These are phyloP conservation scores for Drosophila azteca DNA, from an alignment of 1,140 invertebrate genomes.

Conservation along the genomic window DNA sequence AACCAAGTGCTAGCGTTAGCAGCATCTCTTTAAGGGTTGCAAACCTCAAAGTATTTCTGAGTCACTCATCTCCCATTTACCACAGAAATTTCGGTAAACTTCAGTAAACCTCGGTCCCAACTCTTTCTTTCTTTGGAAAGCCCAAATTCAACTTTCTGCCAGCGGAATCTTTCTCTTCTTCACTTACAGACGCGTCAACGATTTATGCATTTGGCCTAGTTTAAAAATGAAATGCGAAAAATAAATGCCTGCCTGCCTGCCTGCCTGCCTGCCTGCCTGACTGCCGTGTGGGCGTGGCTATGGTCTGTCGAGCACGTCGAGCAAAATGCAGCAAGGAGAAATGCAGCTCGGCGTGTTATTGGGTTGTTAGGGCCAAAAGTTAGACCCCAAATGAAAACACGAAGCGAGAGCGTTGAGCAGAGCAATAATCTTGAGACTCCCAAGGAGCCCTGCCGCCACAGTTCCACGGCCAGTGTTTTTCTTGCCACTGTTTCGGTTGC, in stretches of 20 bases:
- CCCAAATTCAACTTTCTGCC: constrained; percentile 13
- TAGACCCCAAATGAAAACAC: constrained; percentile 40
- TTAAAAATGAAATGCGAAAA: constrained; percentile 42
- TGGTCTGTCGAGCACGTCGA: constrained; percentile 46
- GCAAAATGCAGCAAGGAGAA: constrained; percentile 47
- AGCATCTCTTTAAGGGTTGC: no score
- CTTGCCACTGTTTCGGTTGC: neutral
- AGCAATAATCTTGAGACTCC: constrained; percentile 57
- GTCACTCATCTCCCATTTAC: constrained; percentile 30
- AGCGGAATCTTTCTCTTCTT: constrained; percentile 9
- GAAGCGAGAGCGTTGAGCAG: constrained; percentile 46
- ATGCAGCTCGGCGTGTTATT: constrained; percentile 57
- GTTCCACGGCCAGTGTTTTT: neutral
- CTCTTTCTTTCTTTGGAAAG: neutral
- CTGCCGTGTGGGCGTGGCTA: constrained; percentile 21
- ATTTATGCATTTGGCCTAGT: constrained; percentile 56
- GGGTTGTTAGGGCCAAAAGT: constrained; percentile 55
- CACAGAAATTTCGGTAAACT: constrained; percentile 30
- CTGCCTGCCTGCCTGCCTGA: neutral
- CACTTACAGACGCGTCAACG: constrained; percentile 32
- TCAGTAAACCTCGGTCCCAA: neutral
- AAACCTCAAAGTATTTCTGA: constrained; percentile 3
- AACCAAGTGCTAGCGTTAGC: neutral
- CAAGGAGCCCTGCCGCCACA: constrained; percentile 2
- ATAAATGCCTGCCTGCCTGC: neutral